Base-by-base conservation (phyloP, 1,140 invertebrate species). In the Eumaeus atala region DNA sequence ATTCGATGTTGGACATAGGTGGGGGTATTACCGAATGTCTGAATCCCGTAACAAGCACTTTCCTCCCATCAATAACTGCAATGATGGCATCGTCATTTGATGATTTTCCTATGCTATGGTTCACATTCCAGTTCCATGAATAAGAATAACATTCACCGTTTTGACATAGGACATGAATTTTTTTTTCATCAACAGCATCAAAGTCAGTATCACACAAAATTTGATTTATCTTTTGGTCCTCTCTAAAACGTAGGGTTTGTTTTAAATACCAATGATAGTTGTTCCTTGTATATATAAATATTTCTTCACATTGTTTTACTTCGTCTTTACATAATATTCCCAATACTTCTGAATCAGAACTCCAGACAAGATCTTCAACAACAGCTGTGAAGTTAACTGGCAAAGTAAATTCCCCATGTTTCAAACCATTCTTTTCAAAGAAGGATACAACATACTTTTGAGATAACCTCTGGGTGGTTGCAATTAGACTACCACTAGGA, bases 251-350 rank as follows among this genome's bases (percentile, higher is more conserved):
- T 3, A 94, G 68, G 48, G 80, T 91, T 71, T 96, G 93, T 73
- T 98, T 97, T 10, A 94, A 77, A 83, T 97, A 97, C 96, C 96
- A 98, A 72, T 97, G 93, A 72, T 96, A 97, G 88, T 98, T 98
- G 17, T 91, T 91, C 48, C 91, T 90, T 6, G 93, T 95, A 89
- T 93, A 98, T 0, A 98, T 74, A 66, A 96, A 91, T 35, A 97
- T 50, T 73, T 76, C 56, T 63, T 68, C 51, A 63, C 62, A 48
- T 59, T 78, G 60, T 62, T 61, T 37, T 73, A 44, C 54, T 89
- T 76, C 57, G 83, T 77, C 69, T 53, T 61, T 74, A 59, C 90
- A 90, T 67, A 90, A 89, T 16, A 95, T 78, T 58, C 90, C 87
- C 12, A 97, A 76, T 51, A 97, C 90, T 62, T 93, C 92, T 0